Conservation (phyloP, 2,888 invertebrate genomes). For the Trachelus troglodyta region DNA sequence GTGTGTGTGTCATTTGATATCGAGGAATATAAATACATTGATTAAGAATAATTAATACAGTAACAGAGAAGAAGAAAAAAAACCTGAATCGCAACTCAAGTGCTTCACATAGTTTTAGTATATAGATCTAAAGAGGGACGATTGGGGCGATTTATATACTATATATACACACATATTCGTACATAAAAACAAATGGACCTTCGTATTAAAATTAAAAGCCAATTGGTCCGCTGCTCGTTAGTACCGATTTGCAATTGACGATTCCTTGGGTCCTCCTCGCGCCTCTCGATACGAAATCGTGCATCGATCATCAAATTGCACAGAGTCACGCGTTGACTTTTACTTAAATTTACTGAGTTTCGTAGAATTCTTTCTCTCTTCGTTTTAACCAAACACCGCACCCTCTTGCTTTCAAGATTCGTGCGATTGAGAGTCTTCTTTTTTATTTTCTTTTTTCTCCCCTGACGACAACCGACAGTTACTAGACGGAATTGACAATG, state of each 20-base stretch:
- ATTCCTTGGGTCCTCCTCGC: neutral
- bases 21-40: constrained; percentile 28
- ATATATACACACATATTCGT: neutral
- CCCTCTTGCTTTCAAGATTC: neutral
- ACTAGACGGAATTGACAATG: neutral
- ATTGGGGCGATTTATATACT: neutral
- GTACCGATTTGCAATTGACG: neutral
- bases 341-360: neutral
- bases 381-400: neutral
- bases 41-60: constrained; percentile 38
- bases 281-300: neutral
- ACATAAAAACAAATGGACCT: neutral
- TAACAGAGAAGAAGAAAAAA: constrained; percentile 21
- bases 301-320: neutral
- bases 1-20: constrained; percentile 15
- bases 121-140: neutral
- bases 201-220: neutral
- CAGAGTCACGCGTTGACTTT: neutral
- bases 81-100: constrained; percentile 41
- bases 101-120: constrained; percentile 33
- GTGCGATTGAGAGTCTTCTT: neutral
- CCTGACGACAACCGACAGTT: too few species aligned
- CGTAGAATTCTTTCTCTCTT: neutral
- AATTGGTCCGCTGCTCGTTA: neutral
- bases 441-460: neutral